Base-by-base conservation (phyloP, 2,888 invertebrate genomes). In the Stramonita haemastoma region DNA sequence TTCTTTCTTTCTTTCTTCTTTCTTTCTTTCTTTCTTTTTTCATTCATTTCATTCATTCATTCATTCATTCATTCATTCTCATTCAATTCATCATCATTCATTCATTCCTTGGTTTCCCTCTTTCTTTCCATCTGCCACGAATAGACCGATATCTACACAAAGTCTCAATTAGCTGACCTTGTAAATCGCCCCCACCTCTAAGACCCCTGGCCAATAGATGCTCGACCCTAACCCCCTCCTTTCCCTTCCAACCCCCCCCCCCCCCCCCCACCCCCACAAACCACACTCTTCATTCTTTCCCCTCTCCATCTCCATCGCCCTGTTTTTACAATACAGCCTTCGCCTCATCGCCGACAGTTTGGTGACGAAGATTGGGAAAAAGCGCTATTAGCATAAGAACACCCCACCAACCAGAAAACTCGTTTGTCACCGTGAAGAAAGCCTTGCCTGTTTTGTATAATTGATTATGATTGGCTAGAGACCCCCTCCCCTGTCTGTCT, bases 391-490 rank as follows among this genome's bases (percentile, higher is more conserved):
- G 60, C 66, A 87, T 77, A 36, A 77, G 29, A 73, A 70, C 22
- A 66, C 46, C 5, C 46, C 22, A 46, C 46, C 19, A 22, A 26
- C 83, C 34, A 19, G 46, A 83, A 83, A 46, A 22, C 57, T 85
- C 57, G 60, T 60, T 60, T 60, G 60, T 60, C 60, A 60, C 60
- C 4, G 22, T 6, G 85, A n/a, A 60, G 56, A 32, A 57, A 29
- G 60, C 85, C 60, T 60, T 56, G n/a, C 6, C n/a, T 4, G 60
- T 29, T 57, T 60, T 85, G 85, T 60, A 46, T 85, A 85, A 85
- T 85, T 85, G 60, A 60, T 57, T 60, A 57, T 85, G 85, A 85
- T 85, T 85, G 85, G 85, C 60, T 85, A 17, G 57, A 19, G 46
- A 46, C 46, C 46, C 46, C 46, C 8, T 85, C 60, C 60, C 36